Percentiles rank a stretch among this genome's conserved stretches.
phyloP scores from a whole-genome alignment of 1,140 invertebrate genomes.

The Drosophila kikkawai region DNA sequence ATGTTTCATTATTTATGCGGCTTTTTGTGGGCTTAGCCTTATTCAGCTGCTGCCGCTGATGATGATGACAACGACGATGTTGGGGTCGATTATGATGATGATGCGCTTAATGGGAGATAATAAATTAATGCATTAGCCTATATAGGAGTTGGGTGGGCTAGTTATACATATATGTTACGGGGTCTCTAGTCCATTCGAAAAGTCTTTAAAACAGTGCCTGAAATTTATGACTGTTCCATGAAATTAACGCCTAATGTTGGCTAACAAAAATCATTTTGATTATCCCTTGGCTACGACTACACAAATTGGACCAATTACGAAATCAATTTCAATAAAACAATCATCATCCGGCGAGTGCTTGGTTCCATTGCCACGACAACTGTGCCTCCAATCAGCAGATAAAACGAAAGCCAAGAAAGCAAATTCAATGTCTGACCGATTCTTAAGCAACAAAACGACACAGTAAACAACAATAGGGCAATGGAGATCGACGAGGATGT shows the following conservation, averaged over 20 bases:
- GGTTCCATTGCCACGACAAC: constrained; percentile 41
- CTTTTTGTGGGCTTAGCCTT: constrained; percentile 51
- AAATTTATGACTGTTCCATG: constrained; percentile 4
- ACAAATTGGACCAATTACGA: constrained; percentile 69
- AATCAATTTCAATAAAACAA: constrained; percentile 69
- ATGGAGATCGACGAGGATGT: constrained; percentile 8
- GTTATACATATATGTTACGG: background rate
- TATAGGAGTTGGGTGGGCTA: background rate
- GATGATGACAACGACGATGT: constrained; percentile 20
- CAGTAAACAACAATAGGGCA: constrained; percentile 28
- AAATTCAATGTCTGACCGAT: constrained; percentile 70
- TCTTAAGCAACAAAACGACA: constrained; percentile 54
- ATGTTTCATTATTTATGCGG: constrained; percentile 66
- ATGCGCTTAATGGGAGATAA: constrained; percentile 54
- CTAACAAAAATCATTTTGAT: constrained; percentile 42
- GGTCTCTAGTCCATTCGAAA: background rate
- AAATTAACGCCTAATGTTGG: constrained; percentile 27
- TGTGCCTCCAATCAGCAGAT: constrained; percentile 33
- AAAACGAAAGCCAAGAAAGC: constrained; percentile 45
- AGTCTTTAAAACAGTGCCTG: background rate
- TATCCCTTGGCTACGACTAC: constrained; percentile 39
- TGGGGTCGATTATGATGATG: constrained; percentile 49
- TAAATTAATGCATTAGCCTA: constrained; percentile 49
- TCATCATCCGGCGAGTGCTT: constrained; percentile 11
- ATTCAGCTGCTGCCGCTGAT: constrained; percentile 33